Evolutionary conservation across 1,140 invertebrate species (phyloP).

Genomic region (Planococcus citri): DNA sequence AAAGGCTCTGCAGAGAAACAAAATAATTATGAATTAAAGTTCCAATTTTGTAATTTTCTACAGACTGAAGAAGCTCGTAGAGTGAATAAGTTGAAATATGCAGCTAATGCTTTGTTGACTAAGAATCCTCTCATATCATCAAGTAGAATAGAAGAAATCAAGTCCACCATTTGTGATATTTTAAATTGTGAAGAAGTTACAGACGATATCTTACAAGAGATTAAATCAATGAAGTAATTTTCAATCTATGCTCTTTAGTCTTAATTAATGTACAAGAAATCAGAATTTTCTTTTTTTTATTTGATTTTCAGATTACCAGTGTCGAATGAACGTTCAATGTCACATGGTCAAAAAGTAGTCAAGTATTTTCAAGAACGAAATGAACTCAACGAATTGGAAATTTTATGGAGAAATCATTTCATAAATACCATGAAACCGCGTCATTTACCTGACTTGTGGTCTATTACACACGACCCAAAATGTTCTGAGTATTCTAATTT

Average conservation of each 20-base stretch:
- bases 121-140: conserved; percentile 41
- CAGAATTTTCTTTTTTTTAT: too few relatives aligned
- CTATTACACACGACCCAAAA: conserved; percentile 45
- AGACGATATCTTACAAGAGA: conserved; percentile 31
- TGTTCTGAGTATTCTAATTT: neutral
- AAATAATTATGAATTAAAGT: too few relatives aligned
- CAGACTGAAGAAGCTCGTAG: conserved; percentile 26
- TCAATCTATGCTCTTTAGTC: too few relatives aligned
- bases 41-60: neutral
- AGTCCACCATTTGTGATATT: conserved; percentile 37
- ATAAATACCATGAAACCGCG: conserved; percentile 55
- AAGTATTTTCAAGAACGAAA: conserved; percentile 43
- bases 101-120: conserved; percentile 48
- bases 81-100: conserved; percentile 46
- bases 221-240: conserved; percentile 1
- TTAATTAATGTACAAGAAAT: too few relatives aligned
- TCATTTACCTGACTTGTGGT: conserved; percentile 62
- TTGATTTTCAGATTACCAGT: conserved; percentile 38
- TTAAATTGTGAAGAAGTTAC: conserved; percentile 36
- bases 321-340: conserved; percentile 42
- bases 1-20: too few relatives aligned
- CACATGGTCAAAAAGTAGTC: conserved; percentile 46
- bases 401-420: conserved; percentile 65
- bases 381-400: conserved; percentile 55
- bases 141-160: conserved; percentile 39